Evolutionary conservation across 2,113 vertebrate species (phyloP).

Genomic region (Hydrolagus affinis): DNA sequence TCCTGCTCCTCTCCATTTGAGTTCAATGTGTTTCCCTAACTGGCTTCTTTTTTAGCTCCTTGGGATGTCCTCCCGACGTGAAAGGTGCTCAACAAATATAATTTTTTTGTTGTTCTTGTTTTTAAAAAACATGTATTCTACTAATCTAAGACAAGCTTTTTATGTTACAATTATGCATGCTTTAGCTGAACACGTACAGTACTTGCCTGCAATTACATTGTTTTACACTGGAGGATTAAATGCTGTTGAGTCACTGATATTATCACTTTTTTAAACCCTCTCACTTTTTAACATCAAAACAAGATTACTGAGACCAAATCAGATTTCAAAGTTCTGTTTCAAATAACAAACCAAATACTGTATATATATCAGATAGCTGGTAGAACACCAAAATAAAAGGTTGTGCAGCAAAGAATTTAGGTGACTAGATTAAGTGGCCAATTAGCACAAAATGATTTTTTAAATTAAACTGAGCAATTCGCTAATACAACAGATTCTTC

Average conservation of each 20-base stretch:
- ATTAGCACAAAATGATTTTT: constrained; percentile 8
- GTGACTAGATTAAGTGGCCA: constrained; percentile 13
- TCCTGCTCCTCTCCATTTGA: too few relatives aligned
- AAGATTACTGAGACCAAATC: background rate
- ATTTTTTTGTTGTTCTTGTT: too few relatives aligned
- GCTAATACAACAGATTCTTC: background rate
- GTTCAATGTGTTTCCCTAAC: too few relatives aligned
- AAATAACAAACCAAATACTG: background rate
- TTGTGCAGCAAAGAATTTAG: background rate
- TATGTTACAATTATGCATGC: background rate
- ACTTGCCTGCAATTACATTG: background rate
- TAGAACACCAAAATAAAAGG: background rate
- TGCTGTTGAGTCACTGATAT: background rate
- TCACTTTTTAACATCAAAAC: too few relatives aligned
- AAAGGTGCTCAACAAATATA: too few relatives aligned
- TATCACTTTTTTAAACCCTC: background rate
- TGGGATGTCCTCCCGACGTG: too few relatives aligned
- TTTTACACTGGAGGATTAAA: constrained; percentile 7
- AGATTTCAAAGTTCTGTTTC: background rate
- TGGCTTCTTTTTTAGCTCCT: too few relatives aligned
- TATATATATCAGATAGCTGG: background rate
- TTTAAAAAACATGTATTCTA: background rate
- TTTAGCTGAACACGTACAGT: background rate
- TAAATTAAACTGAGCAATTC: background rate
- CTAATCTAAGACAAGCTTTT: background rate